Evolutionary conservation across 2,113 vertebrate genomes (phyloP).

Genomic region (Platycercus adscitus): DNA sequence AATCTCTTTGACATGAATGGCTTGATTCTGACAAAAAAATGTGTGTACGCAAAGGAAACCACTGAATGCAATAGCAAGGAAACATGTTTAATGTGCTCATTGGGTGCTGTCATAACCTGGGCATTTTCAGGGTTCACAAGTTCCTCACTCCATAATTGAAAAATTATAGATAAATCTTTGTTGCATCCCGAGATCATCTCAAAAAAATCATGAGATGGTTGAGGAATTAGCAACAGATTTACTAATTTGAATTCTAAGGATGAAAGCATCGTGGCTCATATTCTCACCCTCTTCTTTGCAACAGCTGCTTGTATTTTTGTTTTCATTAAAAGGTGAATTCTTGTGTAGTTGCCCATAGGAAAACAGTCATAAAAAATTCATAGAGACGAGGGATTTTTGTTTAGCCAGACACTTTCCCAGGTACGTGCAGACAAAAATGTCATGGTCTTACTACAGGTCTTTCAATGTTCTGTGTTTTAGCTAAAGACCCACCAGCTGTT

Average conservation of each 20-base stretch:
- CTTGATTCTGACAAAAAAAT: neutral
- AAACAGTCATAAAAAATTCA: neutral
- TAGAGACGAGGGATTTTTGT: neutral
- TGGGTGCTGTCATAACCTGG: neutral
- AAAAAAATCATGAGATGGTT: neutral
- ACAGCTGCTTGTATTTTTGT: neutral
- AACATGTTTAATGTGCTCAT: neutral
- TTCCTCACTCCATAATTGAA: neutral
- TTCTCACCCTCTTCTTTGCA: neutral
- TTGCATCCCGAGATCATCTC: neutral
- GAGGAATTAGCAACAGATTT: neutral
- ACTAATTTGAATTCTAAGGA: neutral
- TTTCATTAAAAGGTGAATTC: neutral
- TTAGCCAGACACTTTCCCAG: neutral
- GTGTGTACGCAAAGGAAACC: rapidly evolving
- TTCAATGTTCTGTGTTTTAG: neutral
- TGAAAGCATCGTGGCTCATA: neutral
- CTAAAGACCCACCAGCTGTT: neutral
- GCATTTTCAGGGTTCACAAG: neutral
- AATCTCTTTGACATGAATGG: neutral
- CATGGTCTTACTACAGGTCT: neutral
- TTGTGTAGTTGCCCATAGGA: neutral
- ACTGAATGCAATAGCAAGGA: neutral
- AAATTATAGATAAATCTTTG: neutral
- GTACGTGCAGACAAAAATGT: neutral